Conservation (phyloP, 1,140 invertebrate genomes). For the Trachymyrmex septentrionalis region DNA sequence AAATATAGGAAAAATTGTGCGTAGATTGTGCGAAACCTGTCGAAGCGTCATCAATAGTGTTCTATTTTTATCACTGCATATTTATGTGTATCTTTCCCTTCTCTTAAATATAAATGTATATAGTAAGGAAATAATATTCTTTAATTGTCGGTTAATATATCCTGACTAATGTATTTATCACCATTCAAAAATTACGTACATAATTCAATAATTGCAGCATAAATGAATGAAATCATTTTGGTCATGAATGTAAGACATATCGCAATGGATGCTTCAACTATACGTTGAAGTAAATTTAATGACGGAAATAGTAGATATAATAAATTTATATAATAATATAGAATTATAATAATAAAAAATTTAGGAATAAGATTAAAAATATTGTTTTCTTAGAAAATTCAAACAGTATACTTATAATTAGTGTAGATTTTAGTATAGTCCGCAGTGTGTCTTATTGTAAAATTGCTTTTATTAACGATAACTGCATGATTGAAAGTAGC, state of each 20-base stretch:
- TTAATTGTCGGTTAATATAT: background rate
- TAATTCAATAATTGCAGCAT: background rate
- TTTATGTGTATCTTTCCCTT: background rate
- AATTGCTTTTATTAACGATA: background rate
- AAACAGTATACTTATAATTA: constrained; percentile 3
- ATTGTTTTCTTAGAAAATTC: background rate
- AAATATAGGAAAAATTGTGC: constrained; percentile 34
- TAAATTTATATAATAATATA: background rate
- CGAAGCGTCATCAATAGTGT: constrained; percentile 34
- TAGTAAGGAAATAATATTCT: background rate
- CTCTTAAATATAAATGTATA: background rate
- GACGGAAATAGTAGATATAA: background rate
- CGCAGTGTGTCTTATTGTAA: background rate
- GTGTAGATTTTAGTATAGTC: too few relatives aligned
- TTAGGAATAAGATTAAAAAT: background rate
- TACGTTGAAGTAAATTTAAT: background rate
- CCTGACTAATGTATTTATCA: background rate
- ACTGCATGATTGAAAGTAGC: background rate
- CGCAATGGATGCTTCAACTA: too few relatives aligned
- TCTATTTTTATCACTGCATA: background rate
- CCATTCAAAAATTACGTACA: background rate
- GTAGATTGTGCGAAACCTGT: constrained; percentile 27
- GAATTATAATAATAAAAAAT: background rate
- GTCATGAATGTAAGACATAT: background rate
- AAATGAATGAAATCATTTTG: background rate